Evolutionary conservation across 2,113 vertebrate genomes (phyloP).

Genomic region (Guaruba guarouba): DNA sequence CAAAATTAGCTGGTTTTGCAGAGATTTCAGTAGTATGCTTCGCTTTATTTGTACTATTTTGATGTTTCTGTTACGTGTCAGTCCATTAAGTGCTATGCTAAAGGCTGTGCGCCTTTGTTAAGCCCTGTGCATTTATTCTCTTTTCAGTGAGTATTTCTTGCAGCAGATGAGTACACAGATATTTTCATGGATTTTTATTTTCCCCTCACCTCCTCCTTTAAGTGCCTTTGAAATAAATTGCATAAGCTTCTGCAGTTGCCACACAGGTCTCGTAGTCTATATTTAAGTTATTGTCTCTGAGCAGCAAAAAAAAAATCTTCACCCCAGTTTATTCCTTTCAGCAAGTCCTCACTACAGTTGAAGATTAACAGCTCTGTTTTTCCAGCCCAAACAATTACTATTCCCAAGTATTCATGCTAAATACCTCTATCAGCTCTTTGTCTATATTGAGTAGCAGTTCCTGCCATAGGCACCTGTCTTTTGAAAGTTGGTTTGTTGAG

Average conservation of each 20-base stretch:
- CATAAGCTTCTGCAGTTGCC: not conserved
- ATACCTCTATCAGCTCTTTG: not conserved
- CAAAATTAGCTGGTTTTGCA: conserved; percentile 4
- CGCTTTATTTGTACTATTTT: not conserved
- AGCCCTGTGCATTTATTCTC: conserved; percentile 20
- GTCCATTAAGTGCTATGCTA: not conserved
- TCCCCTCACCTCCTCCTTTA: not conserved
- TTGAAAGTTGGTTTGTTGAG: not conserved
- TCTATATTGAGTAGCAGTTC: not conserved
- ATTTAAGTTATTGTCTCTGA: not conserved
- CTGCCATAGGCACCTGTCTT: not conserved
- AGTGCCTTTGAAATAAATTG: conserved; percentile 37
- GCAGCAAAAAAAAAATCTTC: conserved; percentile 3
- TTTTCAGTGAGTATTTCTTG: not conserved
- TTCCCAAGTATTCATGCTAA: not conserved
- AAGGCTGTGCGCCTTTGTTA: conserved; percentile 13
- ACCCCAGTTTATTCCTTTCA: not conserved
- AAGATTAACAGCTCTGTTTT: not conserved
- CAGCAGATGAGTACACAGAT: not conserved
- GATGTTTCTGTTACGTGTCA: not conserved
- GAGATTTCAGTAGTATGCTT: conserved; percentile 6
- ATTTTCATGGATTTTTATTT: conserved; percentile 21
- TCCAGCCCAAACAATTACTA: not conserved
- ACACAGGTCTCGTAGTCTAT: not conserved
- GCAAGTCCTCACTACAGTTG: not conserved